Percentiles rank a stretch among this genome's conserved stretches.
Conservation (phyloP, 2,113 vertebrate genomes). For the Noturus placidus region DNA sequence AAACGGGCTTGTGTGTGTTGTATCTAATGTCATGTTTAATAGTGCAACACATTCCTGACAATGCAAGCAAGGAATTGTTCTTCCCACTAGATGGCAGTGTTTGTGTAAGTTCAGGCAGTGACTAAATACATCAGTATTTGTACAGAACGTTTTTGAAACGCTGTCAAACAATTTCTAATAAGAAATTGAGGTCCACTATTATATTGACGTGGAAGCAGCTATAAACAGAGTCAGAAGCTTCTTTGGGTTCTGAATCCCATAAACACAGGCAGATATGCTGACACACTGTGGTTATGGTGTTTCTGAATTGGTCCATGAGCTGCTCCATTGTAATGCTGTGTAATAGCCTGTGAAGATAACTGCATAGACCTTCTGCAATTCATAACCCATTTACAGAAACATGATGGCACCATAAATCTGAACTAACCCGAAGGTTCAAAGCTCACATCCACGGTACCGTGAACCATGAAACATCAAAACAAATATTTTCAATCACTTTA, state of each 20-base stretch:
- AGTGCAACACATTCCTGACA: neutral
- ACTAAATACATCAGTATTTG: neutral
- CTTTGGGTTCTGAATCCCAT: neutral
- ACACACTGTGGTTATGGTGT: neutral
- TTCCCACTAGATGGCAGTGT: slow-evolving; percentile 4
- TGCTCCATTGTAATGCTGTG: neutral
- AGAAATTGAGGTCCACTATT: neutral
- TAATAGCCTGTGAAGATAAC: neutral
- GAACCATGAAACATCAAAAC: neutral
- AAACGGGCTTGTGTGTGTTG: neutral
- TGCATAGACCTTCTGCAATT: neutral
- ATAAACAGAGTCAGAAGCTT: neutral
- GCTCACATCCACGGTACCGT: neutral
- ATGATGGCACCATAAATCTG: neutral
- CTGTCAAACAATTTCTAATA: neutral
- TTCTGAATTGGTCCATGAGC: neutral
- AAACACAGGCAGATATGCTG: neutral
- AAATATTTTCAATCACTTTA: slow-evolving; percentile 51
- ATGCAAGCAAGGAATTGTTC: neutral
- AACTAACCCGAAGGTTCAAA: neutral
- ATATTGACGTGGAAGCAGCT: too few species aligned
- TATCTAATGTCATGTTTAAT: neutral
- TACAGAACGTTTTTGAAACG: neutral
- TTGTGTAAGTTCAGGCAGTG: neutral
- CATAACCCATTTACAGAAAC: neutral